These are phyloP conservation scores for Phainopepla nitens DNA, from an alignment of 2,113 vertebrate species.

Conservation along the genomic window DNA sequence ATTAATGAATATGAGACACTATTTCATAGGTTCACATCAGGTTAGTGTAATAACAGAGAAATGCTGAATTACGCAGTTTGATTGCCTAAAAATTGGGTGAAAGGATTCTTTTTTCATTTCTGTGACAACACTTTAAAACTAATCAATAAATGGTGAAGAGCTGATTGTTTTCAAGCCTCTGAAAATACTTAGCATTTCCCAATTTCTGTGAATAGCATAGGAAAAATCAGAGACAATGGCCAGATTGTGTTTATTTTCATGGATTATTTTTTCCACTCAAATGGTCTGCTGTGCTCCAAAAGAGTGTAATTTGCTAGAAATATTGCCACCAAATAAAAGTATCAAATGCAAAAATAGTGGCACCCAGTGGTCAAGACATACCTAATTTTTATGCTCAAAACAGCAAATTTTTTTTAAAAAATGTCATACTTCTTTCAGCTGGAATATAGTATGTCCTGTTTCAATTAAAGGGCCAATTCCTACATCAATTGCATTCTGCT, in stretches of 20 bases:
- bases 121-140: neutral
- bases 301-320: neutral
- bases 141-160: neutral
- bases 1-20: neutral
- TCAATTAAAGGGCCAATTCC: neutral
- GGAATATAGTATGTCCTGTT: neutral
- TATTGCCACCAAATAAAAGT: neutral
- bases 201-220: neutral
- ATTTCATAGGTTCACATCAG: neutral
- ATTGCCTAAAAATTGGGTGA: neutral
- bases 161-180: neutral
- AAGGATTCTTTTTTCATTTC: neutral
- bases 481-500: neutral
- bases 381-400: neutral
- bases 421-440: neutral
- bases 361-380: neutral
- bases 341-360: conserved; percentile 19
- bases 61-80: neutral
- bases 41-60: neutral
- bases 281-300: neutral
- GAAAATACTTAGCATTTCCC: neutral
- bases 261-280: conserved; percentile 13
- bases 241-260: conserved; percentile 29
- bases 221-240: neutral
- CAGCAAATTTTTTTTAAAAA: neutral